Evolutionary conservation across 2,888 invertebrate genomes (phyloP).

Genomic region (Lithosia quadra): DNA sequence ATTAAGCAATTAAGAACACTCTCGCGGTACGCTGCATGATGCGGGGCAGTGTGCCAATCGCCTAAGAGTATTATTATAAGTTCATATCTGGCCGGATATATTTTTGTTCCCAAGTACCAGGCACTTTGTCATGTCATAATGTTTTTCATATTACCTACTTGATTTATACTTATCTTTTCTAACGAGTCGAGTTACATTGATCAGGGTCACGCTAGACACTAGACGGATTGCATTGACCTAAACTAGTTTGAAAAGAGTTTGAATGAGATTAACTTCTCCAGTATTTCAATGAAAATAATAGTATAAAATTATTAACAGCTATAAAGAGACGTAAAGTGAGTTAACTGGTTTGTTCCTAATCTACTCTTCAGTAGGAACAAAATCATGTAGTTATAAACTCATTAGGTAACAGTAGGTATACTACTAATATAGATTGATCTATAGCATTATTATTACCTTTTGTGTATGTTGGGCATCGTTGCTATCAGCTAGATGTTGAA

Average conservation of each 20-base stretch:
- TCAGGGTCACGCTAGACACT: no score
- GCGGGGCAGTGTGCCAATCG: no score
- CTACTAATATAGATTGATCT: not conserved
- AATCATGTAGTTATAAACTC: not conserved
- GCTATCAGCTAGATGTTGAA: constrained; percentile 75
- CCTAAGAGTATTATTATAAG: no score
- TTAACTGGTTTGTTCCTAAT: not conserved
- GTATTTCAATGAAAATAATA: not conserved
- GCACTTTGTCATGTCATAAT: not conserved
- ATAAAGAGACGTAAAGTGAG: not conserved
- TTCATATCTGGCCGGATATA: no score
- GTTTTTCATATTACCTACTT: no score
- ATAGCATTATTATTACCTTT: constrained; percentile 59
- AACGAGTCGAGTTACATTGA: no score
- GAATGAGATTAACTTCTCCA: not conserved
- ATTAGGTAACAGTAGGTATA: not conserved
- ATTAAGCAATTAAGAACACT: no score
- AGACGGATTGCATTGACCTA: not conserved
- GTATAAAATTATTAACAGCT: not conserved
- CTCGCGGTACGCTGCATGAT: no score
- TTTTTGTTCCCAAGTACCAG: not conserved
- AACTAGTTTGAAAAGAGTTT: not conserved
- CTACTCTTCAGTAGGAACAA: not conserved
- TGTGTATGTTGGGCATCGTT: constrained; percentile 88
- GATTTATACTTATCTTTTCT: not conserved